Conservation (phyloP, 64 coral and sea anemone genomes). For the Pachyseris speciosa region DNA sequence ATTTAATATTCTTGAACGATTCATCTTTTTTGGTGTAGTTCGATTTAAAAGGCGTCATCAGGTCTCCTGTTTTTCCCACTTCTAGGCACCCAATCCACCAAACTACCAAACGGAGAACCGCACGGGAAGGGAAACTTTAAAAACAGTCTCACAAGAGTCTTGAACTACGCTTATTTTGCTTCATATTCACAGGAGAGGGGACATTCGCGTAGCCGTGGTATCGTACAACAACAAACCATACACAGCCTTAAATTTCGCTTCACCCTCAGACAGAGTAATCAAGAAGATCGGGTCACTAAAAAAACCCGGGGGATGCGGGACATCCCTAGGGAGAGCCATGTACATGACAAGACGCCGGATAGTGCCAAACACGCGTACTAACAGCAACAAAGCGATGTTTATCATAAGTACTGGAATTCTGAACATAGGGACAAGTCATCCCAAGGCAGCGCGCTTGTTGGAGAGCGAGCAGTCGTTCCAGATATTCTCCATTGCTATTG, state of each 20-base stretch:
- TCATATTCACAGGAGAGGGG: slow-evolving; percentile 43
- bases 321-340: slow-evolving; percentile 46
- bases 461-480: slow-evolving; percentile 44
- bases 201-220: slow-evolving; percentile 30
- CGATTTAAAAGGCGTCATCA: too few relatives aligned
- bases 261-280: slow-evolving; percentile 36
- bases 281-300: slow-evolving; percentile 54
- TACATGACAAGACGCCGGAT: slow-evolving; percentile 24
- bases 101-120: too few relatives aligned
- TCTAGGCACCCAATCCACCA: too few relatives aligned
- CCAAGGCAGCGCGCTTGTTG: slow-evolving; percentile 28
- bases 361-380: not conserved
- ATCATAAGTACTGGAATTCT: slow-evolving; percentile 47
- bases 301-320: slow-evolving; percentile 57
- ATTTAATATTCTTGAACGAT: too few relatives aligned
- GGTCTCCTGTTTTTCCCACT: too few relatives aligned
- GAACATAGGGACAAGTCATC: slow-evolving; percentile 64
- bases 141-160: too few relatives aligned
- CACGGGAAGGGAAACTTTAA: too few relatives aligned
- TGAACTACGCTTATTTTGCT: not conserved
- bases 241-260: slow-evolving; percentile 42
- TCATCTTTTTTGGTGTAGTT: too few relatives aligned
- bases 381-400: slow-evolving; percentile 70
- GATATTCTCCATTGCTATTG: slow-evolving; percentile 53
- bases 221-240: slow-evolving; percentile 28